Base-by-base conservation (phyloP, 2,797 vertebrate species). In the Acestrorhynchus altus region DNA sequence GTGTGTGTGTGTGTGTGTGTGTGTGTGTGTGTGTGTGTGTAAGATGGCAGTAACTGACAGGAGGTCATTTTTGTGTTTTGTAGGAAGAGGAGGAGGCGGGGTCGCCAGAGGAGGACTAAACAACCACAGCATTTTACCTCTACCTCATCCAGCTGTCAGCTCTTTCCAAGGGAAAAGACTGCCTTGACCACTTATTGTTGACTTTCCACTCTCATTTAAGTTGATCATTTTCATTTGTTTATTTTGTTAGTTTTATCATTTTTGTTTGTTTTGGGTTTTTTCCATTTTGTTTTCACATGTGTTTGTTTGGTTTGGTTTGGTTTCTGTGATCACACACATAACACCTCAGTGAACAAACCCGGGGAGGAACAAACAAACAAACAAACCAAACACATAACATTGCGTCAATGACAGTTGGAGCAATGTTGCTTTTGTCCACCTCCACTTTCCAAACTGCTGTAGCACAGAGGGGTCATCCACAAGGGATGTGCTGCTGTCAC, bases 141-240 rank as follows among this genome's bases (percentile, higher is more conserved):
- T 98, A 98, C 96, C 96, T 97, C 96, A 97, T 94, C 86, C 94
- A 95, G 92, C 94, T 95, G 95, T 95, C 95, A 94, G 93, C 93
- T 96, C 94, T 96, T 95, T 95, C 87, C 90, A 95, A 95, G 94
- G 94, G 95, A 96, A 94, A 96, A 95, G 94, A 96, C 94, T 95
- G 94, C 94, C 93, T 94, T 96, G 93, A 97, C 96, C 96, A 97
- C 96, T 98, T 95, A 87, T 86, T 92, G 67, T 93, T 94, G 89
- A 94, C 92, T 95, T 94, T 95, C 91, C 92, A 95, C 93, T 94
- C 93, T 92, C 89, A 26, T 81, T 85, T 71, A 72, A 64, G 66
- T 68, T 40, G 69, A 71, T 79, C 46, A 20, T 81, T 82, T 81
- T 65, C 7, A 8, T 78, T 61, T 92, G 92, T 91, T 91, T 63